Conservation (phyloP, 2,888 invertebrate species). For the Lissocephala sabroskyi region DNA sequence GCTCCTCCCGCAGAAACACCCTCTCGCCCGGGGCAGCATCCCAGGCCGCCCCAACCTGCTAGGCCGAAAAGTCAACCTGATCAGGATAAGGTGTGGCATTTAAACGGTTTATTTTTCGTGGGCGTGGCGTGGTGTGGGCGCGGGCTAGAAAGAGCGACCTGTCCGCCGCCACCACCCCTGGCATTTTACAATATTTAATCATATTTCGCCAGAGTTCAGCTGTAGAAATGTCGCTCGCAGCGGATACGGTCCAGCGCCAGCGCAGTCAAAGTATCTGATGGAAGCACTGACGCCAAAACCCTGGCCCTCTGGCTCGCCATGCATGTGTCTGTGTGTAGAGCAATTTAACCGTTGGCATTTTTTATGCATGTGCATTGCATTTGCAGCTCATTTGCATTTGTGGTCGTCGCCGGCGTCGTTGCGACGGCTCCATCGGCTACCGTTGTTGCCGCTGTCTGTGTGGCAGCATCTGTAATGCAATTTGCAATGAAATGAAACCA, state of each 20-base stretch:
- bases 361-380: conserved; percentile 59
- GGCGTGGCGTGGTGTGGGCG: conserved; percentile 26
- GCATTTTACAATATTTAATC: conserved; percentile 62
- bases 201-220: conserved; percentile 38
- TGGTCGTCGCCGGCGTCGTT: conserved; percentile 29
- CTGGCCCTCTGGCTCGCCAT: background rate
- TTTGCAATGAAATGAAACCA: conserved; percentile 53
- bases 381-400: conserved; percentile 61
- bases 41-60: background rate
- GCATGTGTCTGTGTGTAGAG: conserved; percentile 14
- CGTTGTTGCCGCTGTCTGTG: conserved; percentile 4
- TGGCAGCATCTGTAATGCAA: conserved; percentile 45
- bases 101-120: background rate
- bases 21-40: background rate
- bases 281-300: too few species aligned
- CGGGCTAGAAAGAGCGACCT: background rate
- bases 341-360: conserved; percentile 53
- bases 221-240: background rate
- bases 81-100: conserved; percentile 6
- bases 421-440: background rate
- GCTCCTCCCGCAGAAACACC: too few species aligned
- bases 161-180: conserved; percentile 31
- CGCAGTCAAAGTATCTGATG: too few species aligned
- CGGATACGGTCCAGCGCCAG: conserved; percentile 9
- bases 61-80: conserved; percentile 4